Conservation (phyloP, 2,113 vertebrate genomes). For the Lichenostomus cassidix region DNA sequence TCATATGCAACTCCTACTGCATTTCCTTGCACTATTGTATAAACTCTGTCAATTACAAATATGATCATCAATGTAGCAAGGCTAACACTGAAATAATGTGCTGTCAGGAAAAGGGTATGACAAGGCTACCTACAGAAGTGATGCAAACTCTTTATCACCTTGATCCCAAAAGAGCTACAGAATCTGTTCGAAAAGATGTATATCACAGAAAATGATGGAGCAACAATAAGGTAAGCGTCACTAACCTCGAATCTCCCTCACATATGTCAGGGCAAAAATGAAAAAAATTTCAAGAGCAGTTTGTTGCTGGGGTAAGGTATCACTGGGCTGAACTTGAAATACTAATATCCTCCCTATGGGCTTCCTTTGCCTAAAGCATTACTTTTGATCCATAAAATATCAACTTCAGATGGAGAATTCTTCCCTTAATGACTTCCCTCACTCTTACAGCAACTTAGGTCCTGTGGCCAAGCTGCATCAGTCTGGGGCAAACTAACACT, state of each 20-base stretch:
- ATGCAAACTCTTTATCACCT: not conserved
- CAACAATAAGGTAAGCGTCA: not conserved
- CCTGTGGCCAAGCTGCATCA: not conserved
- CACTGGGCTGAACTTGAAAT: not conserved
- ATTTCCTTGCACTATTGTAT: not conserved
- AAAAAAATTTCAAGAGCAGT: not conserved
- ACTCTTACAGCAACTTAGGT: not conserved
- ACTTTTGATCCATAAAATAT: not conserved
- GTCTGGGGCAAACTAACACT: too few species aligned
- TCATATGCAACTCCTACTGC: not conserved
- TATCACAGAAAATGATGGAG: not conserved
- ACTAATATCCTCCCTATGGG: accelerated
- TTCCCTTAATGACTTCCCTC: not conserved
- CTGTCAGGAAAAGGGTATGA: not conserved
- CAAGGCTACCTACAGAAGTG: not conserved
- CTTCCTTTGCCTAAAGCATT: not conserved
- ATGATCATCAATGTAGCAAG: accelerated
- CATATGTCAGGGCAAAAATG: not conserved
- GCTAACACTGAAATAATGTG: not conserved
- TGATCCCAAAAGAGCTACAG: not conserved
- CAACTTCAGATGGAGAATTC: not conserved
- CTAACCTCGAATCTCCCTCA: not conserved
- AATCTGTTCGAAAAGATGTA: not conserved
- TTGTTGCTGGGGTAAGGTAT: not conserved
- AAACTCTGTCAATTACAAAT: not conserved